Evolutionary conservation across 2,888 invertebrate species (phyloP).

Genomic region (Dexiosoma caninum): DNA sequence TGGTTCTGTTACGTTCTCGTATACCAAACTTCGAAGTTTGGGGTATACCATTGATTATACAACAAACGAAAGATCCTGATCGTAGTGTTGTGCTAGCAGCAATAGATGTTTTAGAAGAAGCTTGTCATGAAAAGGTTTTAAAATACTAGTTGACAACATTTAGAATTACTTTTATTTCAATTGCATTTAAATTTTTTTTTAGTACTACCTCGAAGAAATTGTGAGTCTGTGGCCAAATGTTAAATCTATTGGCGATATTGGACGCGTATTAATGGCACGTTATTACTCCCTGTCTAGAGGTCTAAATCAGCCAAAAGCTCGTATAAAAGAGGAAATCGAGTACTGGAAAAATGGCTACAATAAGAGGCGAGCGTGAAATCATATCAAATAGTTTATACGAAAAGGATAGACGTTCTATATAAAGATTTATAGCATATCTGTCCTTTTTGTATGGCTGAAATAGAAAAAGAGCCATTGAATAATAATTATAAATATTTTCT

Average conservation of each 20-base stretch:
- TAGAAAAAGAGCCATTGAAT: background rate
- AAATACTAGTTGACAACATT: background rate
- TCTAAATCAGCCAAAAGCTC: slow-evolving; percentile 82
- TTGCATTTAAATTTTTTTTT: slow-evolving; percentile 52
- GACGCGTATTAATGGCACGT: slow-evolving; percentile 86
- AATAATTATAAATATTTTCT: slow-evolving; percentile 32
- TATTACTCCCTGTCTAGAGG: slow-evolving; percentile 86
- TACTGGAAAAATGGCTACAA: slow-evolving; percentile 88
- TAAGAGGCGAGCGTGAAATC: slow-evolving; percentile 80
- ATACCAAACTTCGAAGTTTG: slow-evolving; percentile 88
- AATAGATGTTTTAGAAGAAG: slow-evolving; percentile 91
- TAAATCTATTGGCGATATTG: slow-evolving; percentile 85
- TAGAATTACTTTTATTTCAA: background rate
- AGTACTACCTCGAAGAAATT: slow-evolving; percentile 87
- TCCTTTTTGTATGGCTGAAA: slow-evolving; percentile 42
- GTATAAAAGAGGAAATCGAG: slow-evolving; percentile 85
- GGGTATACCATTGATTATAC: slow-evolving; percentile 90
- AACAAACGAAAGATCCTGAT: slow-evolving; percentile 90
- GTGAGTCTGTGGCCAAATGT: slow-evolving; percentile 86
- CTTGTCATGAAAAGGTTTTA: slow-evolving; percentile 90
- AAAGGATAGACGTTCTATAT: slow-evolving; percentile 12
- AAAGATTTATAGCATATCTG: background rate
- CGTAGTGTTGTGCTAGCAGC: slow-evolving; percentile 89
- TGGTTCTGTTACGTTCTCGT: slow-evolving; percentile 87
- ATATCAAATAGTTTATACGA: slow-evolving; percentile 27